Evolutionary conservation across 1,140 invertebrate genomes (phyloP).

Genomic region (Paraescarpia echinospica): DNA sequence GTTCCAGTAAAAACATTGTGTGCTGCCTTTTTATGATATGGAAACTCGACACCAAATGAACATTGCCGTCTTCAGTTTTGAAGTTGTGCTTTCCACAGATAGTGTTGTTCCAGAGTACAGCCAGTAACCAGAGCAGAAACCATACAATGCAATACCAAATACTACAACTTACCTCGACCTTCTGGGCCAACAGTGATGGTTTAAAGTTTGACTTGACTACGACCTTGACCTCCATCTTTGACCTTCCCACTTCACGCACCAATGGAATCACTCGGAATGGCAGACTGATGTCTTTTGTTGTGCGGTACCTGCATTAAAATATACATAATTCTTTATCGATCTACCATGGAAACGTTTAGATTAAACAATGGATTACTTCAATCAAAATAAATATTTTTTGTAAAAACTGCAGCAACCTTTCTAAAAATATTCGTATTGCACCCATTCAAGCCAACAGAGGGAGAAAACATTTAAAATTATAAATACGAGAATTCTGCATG

Average conservation of each 20-base stretch:
- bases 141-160: background rate
- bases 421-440: too few species aligned
- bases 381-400: background rate
- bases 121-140: background rate
- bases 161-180: constrained; percentile 77
- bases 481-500: too few species aligned
- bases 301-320: constrained; percentile 77
- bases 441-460: background rate
- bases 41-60: background rate
- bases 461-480: too few species aligned
- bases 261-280: constrained; percentile 99
- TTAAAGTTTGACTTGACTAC: constrained; percentile 99
- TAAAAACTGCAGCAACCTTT: background rate
- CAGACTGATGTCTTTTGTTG: constrained; percentile 98
- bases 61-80: background rate
- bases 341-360: background rate
- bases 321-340: background rate
- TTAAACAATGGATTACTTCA: background rate
- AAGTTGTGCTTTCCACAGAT: background rate
- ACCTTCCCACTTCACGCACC: constrained; percentile 95
- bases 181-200: constrained; percentile 95
- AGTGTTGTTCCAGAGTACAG: background rate
- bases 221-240: constrained; percentile 99
- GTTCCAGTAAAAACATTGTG: too few species aligned
- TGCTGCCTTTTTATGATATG: too few species aligned